Base-by-base conservation (phyloP, 2,888 invertebrate genomes). In the Xanthorhoe designata region DNA sequence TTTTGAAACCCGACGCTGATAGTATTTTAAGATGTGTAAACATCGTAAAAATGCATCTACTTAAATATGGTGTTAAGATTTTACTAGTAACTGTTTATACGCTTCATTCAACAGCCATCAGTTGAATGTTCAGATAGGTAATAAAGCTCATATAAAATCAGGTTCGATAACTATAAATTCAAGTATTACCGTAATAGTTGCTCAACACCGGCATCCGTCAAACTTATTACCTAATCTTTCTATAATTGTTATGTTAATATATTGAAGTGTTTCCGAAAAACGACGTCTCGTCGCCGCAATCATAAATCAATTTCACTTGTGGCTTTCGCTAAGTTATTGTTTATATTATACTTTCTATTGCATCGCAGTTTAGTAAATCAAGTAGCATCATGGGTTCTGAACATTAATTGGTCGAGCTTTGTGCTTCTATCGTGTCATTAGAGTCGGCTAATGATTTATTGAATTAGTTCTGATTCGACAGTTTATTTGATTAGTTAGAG, bases 291-390 rank as follows among this genome's bases (percentile, higher is more conserved):
- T 82, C 77, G 82, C 73, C 76, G 78, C 74, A 77, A 78, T 83
- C 77, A 92, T 92, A 92, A 92, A 93, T 93, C 92, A 93, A 92
- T 92, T 92, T 92, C 93, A 86, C 92, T 80, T 81, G 82, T 83
- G 85, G 87, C 92, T 92, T 92, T 92, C 93, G 90, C 92, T 81
- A 80, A 80, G 80, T 89, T 91, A 92, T 92, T 93, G 92, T 93
- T 91, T 90, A 89, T 88, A 92, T 91, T 90, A 89, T 88, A 92
- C 93, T 92, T 93, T 93, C 92, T 92, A 92, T 86, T 86, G 81
- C 80, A 72, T 66, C 57, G 64, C 29, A 69, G 68, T 64, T 87
- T 88, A 86, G 82, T 86, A 78, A 84, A 85, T 86, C 86, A 85
- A 89, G 89, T 87, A 83, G 85, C 86, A 88, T 86, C 82, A 84